Conservation (phyloP, 2,113 vertebrate species). For the Bos indicus region DNA sequence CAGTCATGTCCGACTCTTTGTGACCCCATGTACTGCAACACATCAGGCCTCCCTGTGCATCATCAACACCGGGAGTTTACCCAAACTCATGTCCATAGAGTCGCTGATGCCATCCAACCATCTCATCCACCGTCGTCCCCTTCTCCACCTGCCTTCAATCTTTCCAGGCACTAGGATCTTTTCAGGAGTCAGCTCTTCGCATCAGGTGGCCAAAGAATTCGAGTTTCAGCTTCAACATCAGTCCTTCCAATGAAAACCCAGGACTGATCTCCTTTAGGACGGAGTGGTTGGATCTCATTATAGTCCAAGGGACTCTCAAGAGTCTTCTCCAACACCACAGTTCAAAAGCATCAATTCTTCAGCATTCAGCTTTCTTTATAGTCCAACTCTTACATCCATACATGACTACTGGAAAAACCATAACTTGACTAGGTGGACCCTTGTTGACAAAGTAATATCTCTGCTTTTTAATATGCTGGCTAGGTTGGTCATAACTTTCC, state of each 20-base stretch:
- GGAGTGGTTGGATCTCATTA: neutral
- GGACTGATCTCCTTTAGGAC: neutral
- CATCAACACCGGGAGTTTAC: neutral
- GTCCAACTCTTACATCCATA: neutral
- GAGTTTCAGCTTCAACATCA: neutral
- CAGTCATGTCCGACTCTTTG: neutral
- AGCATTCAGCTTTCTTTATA: accelerated
- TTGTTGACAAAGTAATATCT: neutral
- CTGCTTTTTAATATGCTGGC: neutral
- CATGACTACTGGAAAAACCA: neutral
- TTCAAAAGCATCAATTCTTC: neutral
- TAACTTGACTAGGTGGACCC: neutral
- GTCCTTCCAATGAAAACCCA: neutral
- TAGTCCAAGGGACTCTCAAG: neutral
- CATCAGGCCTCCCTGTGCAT: neutral
- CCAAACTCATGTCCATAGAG: neutral
- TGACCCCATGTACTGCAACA: neutral
- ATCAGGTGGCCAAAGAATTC: neutral
- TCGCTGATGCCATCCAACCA: neutral
- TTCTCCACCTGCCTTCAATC: neutral
- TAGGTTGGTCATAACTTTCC: neutral
- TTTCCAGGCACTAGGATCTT: neutral
- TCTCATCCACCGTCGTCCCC: neutral
- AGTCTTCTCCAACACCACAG: neutral
- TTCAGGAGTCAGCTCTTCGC: neutral